phyloP scores from a whole-genome alignment of 2,888 invertebrate species.

The Hypercompe scribonia region DNA sequence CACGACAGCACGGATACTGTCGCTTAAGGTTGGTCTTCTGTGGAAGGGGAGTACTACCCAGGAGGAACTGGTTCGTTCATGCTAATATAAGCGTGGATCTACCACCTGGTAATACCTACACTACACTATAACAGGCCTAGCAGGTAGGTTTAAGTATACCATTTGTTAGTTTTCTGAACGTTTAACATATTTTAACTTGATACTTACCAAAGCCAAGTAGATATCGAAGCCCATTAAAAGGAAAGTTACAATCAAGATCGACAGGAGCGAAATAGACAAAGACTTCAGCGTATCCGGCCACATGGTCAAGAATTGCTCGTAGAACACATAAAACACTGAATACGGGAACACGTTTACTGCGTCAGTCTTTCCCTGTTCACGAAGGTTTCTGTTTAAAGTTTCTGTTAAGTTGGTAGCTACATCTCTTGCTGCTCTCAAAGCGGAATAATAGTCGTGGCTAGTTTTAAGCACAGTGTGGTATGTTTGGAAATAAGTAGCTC shows the following conservation, averaged over 20 bases:
- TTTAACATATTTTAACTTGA: no score
- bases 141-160: no score
- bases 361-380: slow-evolving; percentile 72
- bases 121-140: no score
- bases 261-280: slow-evolving; percentile 94
- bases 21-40: no score
- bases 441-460: slow-evolving; percentile 95
- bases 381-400: slow-evolving; percentile 83
- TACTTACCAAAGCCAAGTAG: slow-evolving; percentile 91
- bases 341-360: slow-evolving; percentile 93
- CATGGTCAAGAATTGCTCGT: slow-evolving; percentile 99
- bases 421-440: slow-evolving; percentile 92
- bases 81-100: no score
- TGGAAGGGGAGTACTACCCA: no score
- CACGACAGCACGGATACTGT: no score
- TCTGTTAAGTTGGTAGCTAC: slow-evolving; percentile 94
- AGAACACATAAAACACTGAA: slow-evolving; percentile 99
- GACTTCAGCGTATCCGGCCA: slow-evolving; percentile 96
- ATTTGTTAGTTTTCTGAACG: no score
- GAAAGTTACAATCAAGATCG: slow-evolving; percentile 98
- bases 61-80: no score
- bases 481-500: slow-evolving; percentile 92
- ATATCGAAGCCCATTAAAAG: slow-evolving; percentile 97
- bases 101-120: no score
- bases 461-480: slow-evolving; percentile 97